Evolutionary conservation across 2,797 vertebrate species (phyloP), one percentile per base, ranked within the genome.

Genomic region (Chanos chanos): DNA sequence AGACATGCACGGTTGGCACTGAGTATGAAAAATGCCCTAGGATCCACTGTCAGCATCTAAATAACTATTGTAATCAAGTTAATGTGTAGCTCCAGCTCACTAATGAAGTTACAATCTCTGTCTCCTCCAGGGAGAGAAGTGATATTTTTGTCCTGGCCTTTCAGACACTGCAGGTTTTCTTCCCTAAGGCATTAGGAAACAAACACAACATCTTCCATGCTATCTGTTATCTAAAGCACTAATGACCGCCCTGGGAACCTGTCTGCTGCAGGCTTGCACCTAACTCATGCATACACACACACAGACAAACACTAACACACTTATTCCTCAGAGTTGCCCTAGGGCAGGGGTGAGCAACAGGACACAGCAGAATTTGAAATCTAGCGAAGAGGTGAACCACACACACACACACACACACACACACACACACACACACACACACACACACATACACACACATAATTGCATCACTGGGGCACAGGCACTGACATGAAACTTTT

Each of bases 41-140:
- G 66, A 56, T 37, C 61, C 36, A 8, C 37, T 41, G 71, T 78
- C 64, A 33, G 71, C 72, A 56, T 61, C 61, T 25, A 80, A 68
- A 56, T 61, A 57, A 77, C 77, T 79, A 77, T 70, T 70, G 59
- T 85, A 87, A 87, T 84, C 77, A 80, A 84, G 75, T 85, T 81
- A 84, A 86, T 86, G 71, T 76, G 75, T 72, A 74, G 75, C 69
- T 41, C 77, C 74, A 81, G 75, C 64, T 47, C 67, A 76, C 77
- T 88, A 87, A 88, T 89, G 75, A 83, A 85, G 84, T 87, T 83
- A 84, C 68, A 68, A 66, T 78, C 69, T 71, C 60, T 61, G 58
- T 47, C 64, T 66, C 63, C 78, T 79, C 52, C 62, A 41, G 74
- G 81, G 76, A 74, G 59, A 31, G 69, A 51, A 47, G 21, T 12